A percentile compares a stretch with the other conserved stretches of the same genome.
Evolutionary conservation across 2,888 invertebrate species (phyloP).

Genomic region (Crepidodera aurea): DNA sequence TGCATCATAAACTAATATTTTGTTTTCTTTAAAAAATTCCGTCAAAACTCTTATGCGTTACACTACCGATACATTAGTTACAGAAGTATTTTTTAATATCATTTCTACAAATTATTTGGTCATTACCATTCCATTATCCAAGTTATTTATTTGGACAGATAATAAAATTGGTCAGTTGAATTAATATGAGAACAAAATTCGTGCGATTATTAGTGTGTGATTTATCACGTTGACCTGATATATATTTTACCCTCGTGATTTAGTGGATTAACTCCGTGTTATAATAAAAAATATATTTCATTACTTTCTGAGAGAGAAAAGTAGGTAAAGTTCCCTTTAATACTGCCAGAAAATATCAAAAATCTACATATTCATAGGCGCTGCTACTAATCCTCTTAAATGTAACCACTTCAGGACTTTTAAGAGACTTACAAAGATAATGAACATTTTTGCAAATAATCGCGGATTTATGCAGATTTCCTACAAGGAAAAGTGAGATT

Average conservation of each 20-base stretch:
- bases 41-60: too few relatives aligned
- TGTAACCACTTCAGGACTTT: constrained; percentile 46
- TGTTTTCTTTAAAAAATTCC: too few relatives aligned
- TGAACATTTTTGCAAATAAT: constrained; percentile 47
- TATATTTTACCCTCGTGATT: background rate
- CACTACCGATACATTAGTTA: too few relatives aligned
- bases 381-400: constrained; percentile 44
- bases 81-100: too few relatives aligned
- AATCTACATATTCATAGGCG: constrained; percentile 48
- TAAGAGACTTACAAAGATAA: constrained; percentile 45
- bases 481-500: constrained; percentile 29
- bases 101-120: too few relatives aligned
- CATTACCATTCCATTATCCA: too few relatives aligned
- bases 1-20: too few relatives aligned
- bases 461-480: constrained; percentile 44
- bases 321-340: constrained; percentile 16
- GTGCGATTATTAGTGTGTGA: too few relatives aligned
- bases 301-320: constrained; percentile 7
- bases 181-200: too few relatives aligned
- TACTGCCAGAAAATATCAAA: constrained; percentile 31
- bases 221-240: too few relatives aligned
- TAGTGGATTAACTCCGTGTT: background rate
- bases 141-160: too few relatives aligned
- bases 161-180: too few relatives aligned
- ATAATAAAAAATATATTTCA: constrained; percentile 2